Conservation (phyloP, 2,797 vertebrate species). For the Crocidura indochinensis region DNA sequence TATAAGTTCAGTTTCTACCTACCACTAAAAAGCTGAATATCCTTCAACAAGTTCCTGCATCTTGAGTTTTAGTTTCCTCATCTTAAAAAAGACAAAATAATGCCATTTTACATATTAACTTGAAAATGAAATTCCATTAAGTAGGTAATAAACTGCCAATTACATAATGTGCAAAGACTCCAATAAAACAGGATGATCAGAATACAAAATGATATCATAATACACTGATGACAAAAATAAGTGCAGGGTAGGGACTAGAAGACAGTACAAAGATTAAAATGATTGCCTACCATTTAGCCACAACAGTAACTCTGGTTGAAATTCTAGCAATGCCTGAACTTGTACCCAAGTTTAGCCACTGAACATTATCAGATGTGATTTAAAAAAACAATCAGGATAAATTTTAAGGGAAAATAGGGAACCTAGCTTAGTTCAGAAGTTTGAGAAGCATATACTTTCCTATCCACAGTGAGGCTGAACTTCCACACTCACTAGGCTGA, state of each 20-base stretch:
- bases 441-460: not conserved
- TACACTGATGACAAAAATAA: conserved; percentile 45
- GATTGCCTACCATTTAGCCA: too few relatives aligned
- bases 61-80: conserved; percentile 60
- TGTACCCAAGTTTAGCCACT: too few relatives aligned
- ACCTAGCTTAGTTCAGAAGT: conserved; percentile 34
- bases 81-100: conserved; percentile 62
- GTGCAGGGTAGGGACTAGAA: not conserved
- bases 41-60: conserved; percentile 57
- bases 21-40: conserved; percentile 49
- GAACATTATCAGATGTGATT: too few relatives aligned
- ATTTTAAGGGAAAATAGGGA: conserved; percentile 18
- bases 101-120: conserved; percentile 54
- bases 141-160: conserved; percentile 38
- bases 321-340: too few relatives aligned
- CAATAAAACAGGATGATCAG: conserved; percentile 31
- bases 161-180: conserved; percentile 45
- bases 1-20: conserved; percentile 53
- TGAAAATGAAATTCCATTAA: conserved; percentile 61
- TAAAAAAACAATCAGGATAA: not conserved
- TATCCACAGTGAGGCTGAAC: conserved; percentile 15
- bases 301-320: too few relatives aligned
- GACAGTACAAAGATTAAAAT: too few relatives aligned
- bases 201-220: conserved; percentile 26
- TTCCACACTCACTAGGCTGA: conserved; percentile 35